These are phyloP conservation scores for Apodemia zela DNA, from an alignment of 2,888 invertebrate species.

Conservation along the genomic window DNA sequence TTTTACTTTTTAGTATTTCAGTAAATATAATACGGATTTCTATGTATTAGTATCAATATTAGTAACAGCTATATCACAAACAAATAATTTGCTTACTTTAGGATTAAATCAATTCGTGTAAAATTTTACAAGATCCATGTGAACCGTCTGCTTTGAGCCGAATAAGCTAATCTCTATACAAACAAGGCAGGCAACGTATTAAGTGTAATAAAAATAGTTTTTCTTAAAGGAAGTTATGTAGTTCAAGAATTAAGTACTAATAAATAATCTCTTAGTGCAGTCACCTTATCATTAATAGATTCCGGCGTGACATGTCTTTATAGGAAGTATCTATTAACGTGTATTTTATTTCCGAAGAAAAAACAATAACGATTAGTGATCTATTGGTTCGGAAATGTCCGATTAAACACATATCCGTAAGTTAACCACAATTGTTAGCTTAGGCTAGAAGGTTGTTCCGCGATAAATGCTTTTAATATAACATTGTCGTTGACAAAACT, in stretches of 20 bases:
- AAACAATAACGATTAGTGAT: constrained; percentile 23
- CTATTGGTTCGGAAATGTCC: constrained; percentile 30
- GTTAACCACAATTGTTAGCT: constrained; percentile 36
- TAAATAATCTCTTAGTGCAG: constrained; percentile 1
- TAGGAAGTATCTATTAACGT: constrained; percentile 25
- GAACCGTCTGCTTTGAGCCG: too few relatives aligned
- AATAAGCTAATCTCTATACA: too few relatives aligned
- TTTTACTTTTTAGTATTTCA: too few relatives aligned
- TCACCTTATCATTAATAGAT: constrained; percentile 11
- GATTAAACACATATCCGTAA: constrained; percentile 26
- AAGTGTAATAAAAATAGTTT: not conserved
- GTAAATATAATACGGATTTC: too few relatives aligned
- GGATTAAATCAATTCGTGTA: too few relatives aligned
- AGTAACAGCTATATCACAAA: too few relatives aligned
- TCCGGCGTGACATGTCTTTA: constrained; percentile 3
- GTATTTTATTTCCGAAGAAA: not conserved
- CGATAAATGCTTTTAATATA: constrained; percentile 40
- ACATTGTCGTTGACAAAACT: constrained; percentile 45
- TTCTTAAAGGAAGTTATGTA: not conserved
- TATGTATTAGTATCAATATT: too few relatives aligned
- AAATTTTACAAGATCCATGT: too few relatives aligned
- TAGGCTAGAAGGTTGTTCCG: constrained; percentile 49
- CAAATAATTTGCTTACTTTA: too few relatives aligned
- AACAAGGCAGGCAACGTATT: too few relatives aligned
- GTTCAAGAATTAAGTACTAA: constrained; percentile 1